Evolutionary conservation across 2,888 invertebrate species (phyloP).

Genomic region (Callyntrura guangdongensis): DNA sequence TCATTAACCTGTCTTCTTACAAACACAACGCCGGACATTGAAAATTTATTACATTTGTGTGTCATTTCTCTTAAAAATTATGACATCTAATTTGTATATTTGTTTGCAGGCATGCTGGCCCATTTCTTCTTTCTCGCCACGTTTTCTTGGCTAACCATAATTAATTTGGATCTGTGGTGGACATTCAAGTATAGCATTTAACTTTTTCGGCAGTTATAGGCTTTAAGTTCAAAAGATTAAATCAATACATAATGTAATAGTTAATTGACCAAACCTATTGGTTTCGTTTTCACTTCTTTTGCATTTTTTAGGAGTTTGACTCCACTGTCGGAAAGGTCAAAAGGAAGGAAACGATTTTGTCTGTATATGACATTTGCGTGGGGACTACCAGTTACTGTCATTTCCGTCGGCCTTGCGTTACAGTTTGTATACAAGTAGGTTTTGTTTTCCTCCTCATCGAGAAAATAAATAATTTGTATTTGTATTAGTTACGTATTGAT

Average conservation of each 20-base stretch:
- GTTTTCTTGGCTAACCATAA: conserved; percentile 83
- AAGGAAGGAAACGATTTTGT: conserved; percentile 77
- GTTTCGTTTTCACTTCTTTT: too few species aligned
- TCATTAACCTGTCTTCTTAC: too few species aligned
- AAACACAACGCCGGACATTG: too few species aligned
- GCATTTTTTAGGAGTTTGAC: conserved; percentile 73
- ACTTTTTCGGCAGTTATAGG: not conserved
- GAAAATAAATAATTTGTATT: too few species aligned
- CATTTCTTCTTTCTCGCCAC: conserved; percentile 83
- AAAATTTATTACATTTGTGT: too few species aligned
- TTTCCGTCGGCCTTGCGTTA: conserved; percentile 74
- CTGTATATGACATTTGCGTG: conserved; percentile 78
- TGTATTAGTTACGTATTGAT: too few species aligned
- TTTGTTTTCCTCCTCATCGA: not conserved
- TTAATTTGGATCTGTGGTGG: conserved; percentile 84
- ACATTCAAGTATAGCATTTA: conserved; percentile 81
- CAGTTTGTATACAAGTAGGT: conserved; percentile 79
- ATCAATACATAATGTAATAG: too few species aligned
- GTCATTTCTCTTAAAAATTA: too few species aligned
- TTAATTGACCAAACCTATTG: too few species aligned
- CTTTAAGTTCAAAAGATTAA: not conserved
- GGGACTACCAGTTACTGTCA: conserved; percentile 80
- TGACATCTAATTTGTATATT: not conserved
- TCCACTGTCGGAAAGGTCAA: conserved; percentile 75
- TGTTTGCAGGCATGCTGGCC: conserved; percentile 73